Base-by-base conservation (phyloP, 92 coral and sea anemone genomes). In the Palythoa heliodiscus region DNA sequence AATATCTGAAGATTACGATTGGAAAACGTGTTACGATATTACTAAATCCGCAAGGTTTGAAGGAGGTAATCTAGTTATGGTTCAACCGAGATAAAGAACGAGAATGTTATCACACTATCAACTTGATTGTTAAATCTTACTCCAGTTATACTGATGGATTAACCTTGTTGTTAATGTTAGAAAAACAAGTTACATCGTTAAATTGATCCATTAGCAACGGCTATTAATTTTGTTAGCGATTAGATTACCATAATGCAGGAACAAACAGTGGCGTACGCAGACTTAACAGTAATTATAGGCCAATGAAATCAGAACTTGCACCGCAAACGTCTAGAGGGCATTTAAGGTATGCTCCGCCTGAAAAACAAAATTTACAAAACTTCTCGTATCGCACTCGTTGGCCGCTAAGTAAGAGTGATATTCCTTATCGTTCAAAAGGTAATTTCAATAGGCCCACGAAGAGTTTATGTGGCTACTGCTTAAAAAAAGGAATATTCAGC, bases 1-100 rank as follows among this genome's bases (percentile, higher is more conserved):
- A 19, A 66, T 35, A 80, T 80, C 84, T 80, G 74, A 80, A 80
- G 84, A 80, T 47, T 80, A 67, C 84, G 84, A 80, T 80, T 67
- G 58, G 47, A 80, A 80, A 66, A 80, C 35, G 63, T 48, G 74
- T 80, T 80, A 80, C 57, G 54, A 61, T 12, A 13, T 80, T 66
- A 38, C 39, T 14, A 53, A 80, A 63, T 22, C 47, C 37, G 20
- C 12, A 43, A 43, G 43, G 43, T 80, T 50, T 40, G 24, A 14
- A 63, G 40, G 73, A 80, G 22, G 58, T 78, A 16, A 64, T 38
- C 3, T 19, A 63, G 23, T 78, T 78, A 78, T 50, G 38, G 39
- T 61, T 61, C 43, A 38, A 78, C 22, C 70, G 17, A 78, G 60
- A 19, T 23, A 63, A 63, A 63, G 24, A n/a, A 63, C 9, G 6